Conservation (phyloP, 2,888 invertebrate species). For the Colostygia pectinataria region DNA sequence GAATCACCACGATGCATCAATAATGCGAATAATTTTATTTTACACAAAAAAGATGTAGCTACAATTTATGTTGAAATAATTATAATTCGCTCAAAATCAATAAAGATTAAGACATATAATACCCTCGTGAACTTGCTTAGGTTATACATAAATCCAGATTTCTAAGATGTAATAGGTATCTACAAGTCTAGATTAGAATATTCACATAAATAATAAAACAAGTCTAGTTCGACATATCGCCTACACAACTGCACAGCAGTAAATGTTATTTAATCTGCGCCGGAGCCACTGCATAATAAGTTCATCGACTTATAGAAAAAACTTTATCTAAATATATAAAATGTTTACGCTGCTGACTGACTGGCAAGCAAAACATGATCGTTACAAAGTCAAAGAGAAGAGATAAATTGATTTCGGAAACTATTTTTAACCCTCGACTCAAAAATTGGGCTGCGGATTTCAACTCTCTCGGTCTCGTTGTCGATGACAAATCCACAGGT, state of each 20-base stretch:
- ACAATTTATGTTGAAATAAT: slow-evolving; percentile 12
- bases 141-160: slow-evolving; percentile 12
- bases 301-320: slow-evolving; percentile 16
- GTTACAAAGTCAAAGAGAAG: too few relatives aligned
- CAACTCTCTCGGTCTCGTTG: too few relatives aligned
- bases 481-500: too few relatives aligned
- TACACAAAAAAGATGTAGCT: neutral
- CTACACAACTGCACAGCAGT: slow-evolving; percentile 15
- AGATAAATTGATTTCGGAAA: too few relatives aligned
- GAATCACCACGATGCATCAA: slow-evolving; percentile 5
- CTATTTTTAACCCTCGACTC: too few relatives aligned
- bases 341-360: too few relatives aligned
- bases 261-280: neutral
- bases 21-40: neutral
- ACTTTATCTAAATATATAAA: too few relatives aligned
- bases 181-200: slow-evolving; percentile 15
- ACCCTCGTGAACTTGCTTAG: slow-evolving; percentile 1
- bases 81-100: slow-evolving; percentile 17
- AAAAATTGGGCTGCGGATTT: too few relatives aligned
- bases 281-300: slow-evolving; percentile 11
- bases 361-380: too few relatives aligned
- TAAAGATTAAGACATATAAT: slow-evolving; percentile 22
- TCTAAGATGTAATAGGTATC: slow-evolving; percentile 6
- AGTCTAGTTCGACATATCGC: slow-evolving; percentile 3
- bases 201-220: slow-evolving; percentile 15